phyloP scores from a whole-genome alignment of 2,888 invertebrate genomes.

The Tubiluchus corallicola region DNA sequence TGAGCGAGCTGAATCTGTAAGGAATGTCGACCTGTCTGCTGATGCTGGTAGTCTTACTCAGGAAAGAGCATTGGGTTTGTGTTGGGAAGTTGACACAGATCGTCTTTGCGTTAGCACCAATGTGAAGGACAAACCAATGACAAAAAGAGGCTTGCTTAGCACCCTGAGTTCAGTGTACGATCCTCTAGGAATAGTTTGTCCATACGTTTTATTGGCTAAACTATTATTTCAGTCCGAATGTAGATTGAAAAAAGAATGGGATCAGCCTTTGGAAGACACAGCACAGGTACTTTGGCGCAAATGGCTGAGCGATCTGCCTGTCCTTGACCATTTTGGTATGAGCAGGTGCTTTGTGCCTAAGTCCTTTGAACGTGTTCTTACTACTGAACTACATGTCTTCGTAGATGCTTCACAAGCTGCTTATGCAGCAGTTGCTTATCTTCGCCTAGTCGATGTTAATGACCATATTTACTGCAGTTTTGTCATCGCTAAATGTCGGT shows the following conservation, averaged over 20 bases:
- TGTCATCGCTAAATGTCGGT: constrained; percentile 4
- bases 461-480: constrained; percentile 7
- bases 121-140: constrained; percentile 2
- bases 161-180: constrained; percentile 8
- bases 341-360: constrained; percentile 8
- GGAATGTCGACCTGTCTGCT: too few relatives aligned
- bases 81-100: constrained; percentile 8
- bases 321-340: neutral
- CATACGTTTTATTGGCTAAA: constrained; percentile 6
- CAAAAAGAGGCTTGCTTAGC: constrained; percentile 6
- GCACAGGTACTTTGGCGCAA: neutral
- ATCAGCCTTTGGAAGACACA: constrained; percentile 7
- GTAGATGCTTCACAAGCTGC: constrained; percentile 7
- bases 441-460: neutral
- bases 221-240: constrained; percentile 9
- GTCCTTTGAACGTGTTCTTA: too few relatives aligned
- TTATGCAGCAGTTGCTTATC: constrained; percentile 7
- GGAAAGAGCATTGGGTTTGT: too few relatives aligned
- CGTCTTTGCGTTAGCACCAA: constrained; percentile 2
- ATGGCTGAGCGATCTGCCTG: neutral
- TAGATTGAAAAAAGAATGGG: constrained; percentile 7
- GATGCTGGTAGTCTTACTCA: too few relatives aligned
- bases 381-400: constrained; percentile 7
- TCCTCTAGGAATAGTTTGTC: constrained; percentile 8
- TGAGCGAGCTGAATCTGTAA: too few relatives aligned